phyloP scores from a whole-genome alignment of 2,113 vertebrate genomes.

The Ailuropoda melanoleuca region DNA sequence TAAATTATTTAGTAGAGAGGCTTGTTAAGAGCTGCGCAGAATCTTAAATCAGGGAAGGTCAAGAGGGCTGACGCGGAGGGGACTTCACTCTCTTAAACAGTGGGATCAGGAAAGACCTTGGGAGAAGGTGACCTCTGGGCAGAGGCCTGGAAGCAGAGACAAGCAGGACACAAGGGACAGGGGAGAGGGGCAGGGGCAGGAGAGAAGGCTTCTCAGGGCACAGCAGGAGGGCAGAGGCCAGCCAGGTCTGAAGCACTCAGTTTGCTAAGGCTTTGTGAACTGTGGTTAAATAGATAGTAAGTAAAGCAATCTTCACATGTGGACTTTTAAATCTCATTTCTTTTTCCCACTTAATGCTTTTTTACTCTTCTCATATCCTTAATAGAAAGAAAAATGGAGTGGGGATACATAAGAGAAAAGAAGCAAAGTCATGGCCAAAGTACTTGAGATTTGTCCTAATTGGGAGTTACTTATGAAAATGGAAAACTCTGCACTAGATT shows the following conservation, averaged over 20 bases:
- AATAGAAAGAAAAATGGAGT: background rate
- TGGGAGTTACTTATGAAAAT: background rate
- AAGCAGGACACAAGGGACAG: fast-evolving
- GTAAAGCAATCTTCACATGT: background rate
- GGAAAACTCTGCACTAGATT: constrained; percentile 21
- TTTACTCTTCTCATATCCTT: background rate
- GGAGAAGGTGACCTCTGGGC: background rate
- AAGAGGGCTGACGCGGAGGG: background rate
- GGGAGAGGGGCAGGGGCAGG: background rate
- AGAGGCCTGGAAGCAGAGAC: background rate
- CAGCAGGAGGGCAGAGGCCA: background rate
- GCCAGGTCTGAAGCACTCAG: background rate
- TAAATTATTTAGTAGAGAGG: background rate
- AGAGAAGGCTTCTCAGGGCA: background rate
- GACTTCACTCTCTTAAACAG: background rate
- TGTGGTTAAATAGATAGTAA: background rate
- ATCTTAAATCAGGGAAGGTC: background rate
- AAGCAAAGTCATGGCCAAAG: background rate
- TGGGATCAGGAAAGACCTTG: background rate
- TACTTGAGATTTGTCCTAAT: background rate
- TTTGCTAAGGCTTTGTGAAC: background rate
- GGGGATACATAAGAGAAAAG: background rate
- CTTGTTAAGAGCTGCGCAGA: background rate
- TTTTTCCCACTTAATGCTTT: background rate
- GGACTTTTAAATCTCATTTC: background rate